phyloP scores from a whole-genome alignment of 2,888 invertebrate species.

The Orthonevra nobilis region DNA sequence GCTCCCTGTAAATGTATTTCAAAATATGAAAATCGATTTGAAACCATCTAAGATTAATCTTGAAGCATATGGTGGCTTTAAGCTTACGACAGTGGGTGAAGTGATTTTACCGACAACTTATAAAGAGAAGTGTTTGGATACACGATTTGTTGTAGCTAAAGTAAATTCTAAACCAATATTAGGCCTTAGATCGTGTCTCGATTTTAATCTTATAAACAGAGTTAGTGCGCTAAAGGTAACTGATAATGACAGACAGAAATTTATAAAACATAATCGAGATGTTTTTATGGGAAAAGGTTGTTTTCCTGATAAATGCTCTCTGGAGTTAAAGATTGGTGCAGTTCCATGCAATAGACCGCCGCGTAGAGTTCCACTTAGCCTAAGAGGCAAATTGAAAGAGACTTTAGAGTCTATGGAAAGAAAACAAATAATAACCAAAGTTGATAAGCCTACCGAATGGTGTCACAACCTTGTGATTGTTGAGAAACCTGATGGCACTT shows the following conservation, averaged over 20 bases:
- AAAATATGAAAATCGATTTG: conserved; percentile 10
- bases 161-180: conserved; percentile 14
- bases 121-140: conserved; percentile 15
- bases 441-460: conserved; percentile 2
- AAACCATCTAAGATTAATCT: neutral
- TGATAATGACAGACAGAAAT: neutral
- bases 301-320: conserved; percentile 52
- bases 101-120: conserved; percentile 9
- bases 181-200: neutral
- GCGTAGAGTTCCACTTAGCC: conserved; percentile 67
- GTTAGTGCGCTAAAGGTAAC: neutral
- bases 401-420: conserved; percentile 50
- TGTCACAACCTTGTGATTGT: conserved; percentile 10
- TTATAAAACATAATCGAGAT: conserved; percentile 54
- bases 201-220: conserved; percentile 17
- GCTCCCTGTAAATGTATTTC: neutral
- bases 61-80: conserved; percentile 8
- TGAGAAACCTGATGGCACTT: conserved; percentile 6
- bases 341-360: conserved; percentile 54
- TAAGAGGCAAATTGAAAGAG: conserved; percentile 60
- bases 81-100: conserved; percentile 10
- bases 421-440: conserved; percentile 49
- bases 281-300: conserved; percentile 70
- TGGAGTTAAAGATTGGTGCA: conserved; percentile 43
- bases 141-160: conserved; percentile 6